Evolutionary conservation across 2,797 vertebrate genomes (phyloP).

Genomic region (Enteromius viviparus): DNA sequence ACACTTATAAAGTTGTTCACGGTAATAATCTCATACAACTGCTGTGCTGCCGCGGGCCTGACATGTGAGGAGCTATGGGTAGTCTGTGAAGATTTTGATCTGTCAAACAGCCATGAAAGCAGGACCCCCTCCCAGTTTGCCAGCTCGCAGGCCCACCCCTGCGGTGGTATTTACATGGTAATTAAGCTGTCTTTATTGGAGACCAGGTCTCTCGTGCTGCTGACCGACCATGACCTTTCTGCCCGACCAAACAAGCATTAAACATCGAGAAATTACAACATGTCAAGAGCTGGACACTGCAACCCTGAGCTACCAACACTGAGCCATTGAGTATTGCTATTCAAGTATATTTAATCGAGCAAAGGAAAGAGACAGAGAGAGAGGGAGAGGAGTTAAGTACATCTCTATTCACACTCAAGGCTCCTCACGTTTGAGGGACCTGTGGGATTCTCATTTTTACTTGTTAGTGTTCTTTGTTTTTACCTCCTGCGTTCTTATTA

Average conservation of each 20-base stretch:
- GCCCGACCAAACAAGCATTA: conserved; percentile 47
- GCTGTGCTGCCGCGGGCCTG: conserved; percentile 18
- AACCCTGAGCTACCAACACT: conserved; percentile 40
- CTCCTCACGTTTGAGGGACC: conserved; percentile 38
- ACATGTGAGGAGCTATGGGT: conserved; percentile 35
- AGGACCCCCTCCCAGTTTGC: conserved; percentile 36
- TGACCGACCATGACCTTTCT: conserved; percentile 47
- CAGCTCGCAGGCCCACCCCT: conserved; percentile 23
- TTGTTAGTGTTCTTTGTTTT: conserved; percentile 16
- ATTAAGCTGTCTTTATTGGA: conserved; percentile 49
- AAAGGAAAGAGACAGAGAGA: conserved; percentile 27
- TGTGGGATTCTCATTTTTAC: conserved; percentile 32
- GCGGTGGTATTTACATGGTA: conserved; percentile 58
- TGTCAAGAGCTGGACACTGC: conserved; percentile 43
- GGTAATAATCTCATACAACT: conserved; percentile 41
- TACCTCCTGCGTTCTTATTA: background rate
- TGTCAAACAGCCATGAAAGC: conserved; percentile 46
- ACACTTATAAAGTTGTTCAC: conserved; percentile 40
- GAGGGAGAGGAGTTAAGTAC: conserved; percentile 28
- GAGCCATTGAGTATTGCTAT: conserved; percentile 38
- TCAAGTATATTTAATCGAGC: conserved; percentile 48
- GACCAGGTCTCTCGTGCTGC: conserved; percentile 26
- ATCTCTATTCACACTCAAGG: conserved; percentile 49
- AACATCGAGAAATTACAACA: conserved; percentile 54
- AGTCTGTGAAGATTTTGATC: conserved; percentile 50